These are phyloP conservation scores for Drosophila nr. perissopoda DNA, from an alignment of 2,888 invertebrate species.

Conservation along the genomic window DNA sequence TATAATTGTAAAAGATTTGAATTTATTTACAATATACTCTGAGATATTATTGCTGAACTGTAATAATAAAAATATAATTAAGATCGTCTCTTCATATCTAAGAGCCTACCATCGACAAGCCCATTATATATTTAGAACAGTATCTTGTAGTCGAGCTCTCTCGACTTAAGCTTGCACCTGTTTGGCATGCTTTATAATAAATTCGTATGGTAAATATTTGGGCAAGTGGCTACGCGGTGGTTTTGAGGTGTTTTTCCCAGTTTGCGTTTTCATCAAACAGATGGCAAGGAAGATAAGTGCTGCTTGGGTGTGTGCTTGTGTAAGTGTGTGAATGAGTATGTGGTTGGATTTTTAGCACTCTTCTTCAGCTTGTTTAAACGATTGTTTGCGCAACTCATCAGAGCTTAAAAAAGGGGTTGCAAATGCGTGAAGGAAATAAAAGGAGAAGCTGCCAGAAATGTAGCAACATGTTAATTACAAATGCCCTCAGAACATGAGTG, in stretches of 20 bases:
- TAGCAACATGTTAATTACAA: constrained; percentile 31
- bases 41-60: not conserved
- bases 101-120: not conserved
- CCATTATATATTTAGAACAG: constrained; percentile 13
- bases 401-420: constrained; percentile 14
- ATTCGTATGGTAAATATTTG: constrained; percentile 75
- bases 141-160: constrained; percentile 1
- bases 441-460: constrained; percentile 7
- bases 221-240: constrained; percentile 63
- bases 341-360: constrained; percentile 26
- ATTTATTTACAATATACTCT: not conserved
- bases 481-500: constrained; percentile 4
- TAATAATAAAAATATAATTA: not conserved
- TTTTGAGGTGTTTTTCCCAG: constrained; percentile 40
- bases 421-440: not conserved
- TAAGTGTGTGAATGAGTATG: constrained; percentile 10
- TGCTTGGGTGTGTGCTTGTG: not conserved
- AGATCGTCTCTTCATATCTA: not conserved
- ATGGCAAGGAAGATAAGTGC: constrained; percentile 16
- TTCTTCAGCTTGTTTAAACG: constrained; percentile 17
- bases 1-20: not conserved
- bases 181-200: constrained; percentile 61
- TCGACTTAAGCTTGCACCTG: constrained; percentile 4
- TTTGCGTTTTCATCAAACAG: constrained; percentile 26
- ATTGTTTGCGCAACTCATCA: constrained; percentile 18